These are phyloP conservation scores for Enteromius mattozi DNA, from an alignment of 2,797 vertebrate genomes.

Conservation along the genomic window DNA sequence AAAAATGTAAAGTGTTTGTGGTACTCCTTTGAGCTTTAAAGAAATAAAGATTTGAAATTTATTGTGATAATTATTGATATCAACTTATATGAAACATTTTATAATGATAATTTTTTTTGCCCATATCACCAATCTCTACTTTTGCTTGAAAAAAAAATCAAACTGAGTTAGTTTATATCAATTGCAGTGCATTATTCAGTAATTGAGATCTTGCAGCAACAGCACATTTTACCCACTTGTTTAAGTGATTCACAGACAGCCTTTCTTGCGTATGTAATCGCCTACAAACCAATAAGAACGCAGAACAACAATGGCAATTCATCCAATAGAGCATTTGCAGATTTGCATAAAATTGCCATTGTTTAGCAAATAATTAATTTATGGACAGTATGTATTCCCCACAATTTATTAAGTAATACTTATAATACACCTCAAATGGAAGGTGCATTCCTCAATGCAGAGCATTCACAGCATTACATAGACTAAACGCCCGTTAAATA, in stretches of 20 bases:
- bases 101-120: no score
- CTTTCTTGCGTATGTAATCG: no score
- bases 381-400: neutral
- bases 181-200: neutral
- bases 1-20: no score
- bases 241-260: neutral
- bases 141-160: neutral
- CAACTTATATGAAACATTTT: no score
- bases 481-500: neutral
- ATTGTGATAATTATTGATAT: no score
- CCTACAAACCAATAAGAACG: neutral
- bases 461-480: neutral
- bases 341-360: neutral
- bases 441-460: neutral
- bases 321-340: neutral
- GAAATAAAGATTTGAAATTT: no score
- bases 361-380: neutral
- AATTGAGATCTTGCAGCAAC: neutral
- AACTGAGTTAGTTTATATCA: neutral
- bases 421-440: neutral
- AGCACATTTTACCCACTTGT: neutral
- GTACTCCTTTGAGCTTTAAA: no score
- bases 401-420: neutral
- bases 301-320: neutral
- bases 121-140: no score